A percentile compares a stretch with the other conserved stretches of the same genome.
phyloP scores from a whole-genome alignment of 2,113 vertebrate genomes.

The Machaerirhynchus nigripectus region DNA sequence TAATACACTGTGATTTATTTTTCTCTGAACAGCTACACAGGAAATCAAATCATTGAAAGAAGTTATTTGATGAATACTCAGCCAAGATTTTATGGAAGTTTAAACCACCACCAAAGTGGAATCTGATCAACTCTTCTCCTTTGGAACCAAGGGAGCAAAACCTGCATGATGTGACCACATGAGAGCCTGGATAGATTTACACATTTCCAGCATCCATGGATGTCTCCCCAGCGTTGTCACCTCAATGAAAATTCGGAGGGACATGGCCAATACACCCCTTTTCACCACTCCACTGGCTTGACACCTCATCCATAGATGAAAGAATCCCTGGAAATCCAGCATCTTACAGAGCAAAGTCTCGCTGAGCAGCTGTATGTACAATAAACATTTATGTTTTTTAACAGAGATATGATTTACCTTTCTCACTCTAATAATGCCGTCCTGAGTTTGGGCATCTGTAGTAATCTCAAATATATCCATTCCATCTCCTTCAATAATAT shows the following conservation, averaged over 20 bases:
- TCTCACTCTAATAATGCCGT: constrained; percentile 89
- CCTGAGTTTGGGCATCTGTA: constrained; percentile 88
- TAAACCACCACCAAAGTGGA: neutral
- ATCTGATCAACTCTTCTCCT: neutral
- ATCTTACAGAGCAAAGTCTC: neutral
- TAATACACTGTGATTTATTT: neutral
- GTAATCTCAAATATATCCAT: constrained; percentile 89
- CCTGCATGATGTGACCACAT: neutral
- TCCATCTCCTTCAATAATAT: constrained; percentile 92
- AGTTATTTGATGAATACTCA: neutral
- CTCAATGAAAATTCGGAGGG: neutral
- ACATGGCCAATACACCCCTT: neutral
- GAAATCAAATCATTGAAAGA: neutral
- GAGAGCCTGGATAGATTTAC: neutral
- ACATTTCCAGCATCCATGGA: neutral
- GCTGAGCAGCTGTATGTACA: neutral
- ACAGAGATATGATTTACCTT: constrained; percentile 77
- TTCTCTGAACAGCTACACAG: neutral
- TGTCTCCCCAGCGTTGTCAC: neutral
- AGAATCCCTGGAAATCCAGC: neutral
- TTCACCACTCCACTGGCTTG: neutral
- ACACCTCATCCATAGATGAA: neutral
- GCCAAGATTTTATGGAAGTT: neutral
- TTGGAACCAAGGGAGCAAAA: neutral
- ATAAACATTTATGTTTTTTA: neutral